Evolutionary conservation across 1,140 invertebrate species (phyloP), one percentile per base, ranked within the genome.

Genomic region (Ooceraea biroi): DNA sequence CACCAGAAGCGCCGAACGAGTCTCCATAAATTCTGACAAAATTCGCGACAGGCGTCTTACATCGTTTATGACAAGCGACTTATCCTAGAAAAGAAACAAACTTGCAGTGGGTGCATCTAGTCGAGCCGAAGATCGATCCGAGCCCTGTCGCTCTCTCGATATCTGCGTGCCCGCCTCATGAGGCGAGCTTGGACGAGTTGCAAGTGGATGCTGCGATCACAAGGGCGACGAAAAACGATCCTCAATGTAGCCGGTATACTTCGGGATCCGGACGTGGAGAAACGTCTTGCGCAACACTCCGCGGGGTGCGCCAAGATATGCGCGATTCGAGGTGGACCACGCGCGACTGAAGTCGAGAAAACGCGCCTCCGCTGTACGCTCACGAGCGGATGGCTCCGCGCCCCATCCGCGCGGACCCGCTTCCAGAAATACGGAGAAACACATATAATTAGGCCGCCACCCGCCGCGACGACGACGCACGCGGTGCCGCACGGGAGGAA

Each of bases 401-500:
- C 90, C 88, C 88, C 87, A 88, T 85, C 84, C 90, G 84, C 90
- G 84, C 90, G 90, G 87, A 89, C 90, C 36, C 91, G 90, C 91
- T 93, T 93, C 93, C 93, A 93, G 93, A 93, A 93, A 93, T 93
- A 93, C 91, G 92, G 92, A 92, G 92, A 91, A 91, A 93, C 88
- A 91, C 85, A 76, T 92, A 92, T 91, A 91, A 91, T 91, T 91
- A 91, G 90, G 90, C 89, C 84, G 85, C 82, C 88, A 82, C 73
- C 82, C 86, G 66, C 84, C 30, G 71, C 86, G 66, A 27, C 77
- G 60, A 63, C 61, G 66, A 44, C 58, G 85, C n/a, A 25, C 48
- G 25, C 73, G 46, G 71, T 50, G 66, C 0, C 44, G 19, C 73
- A 2, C 57, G 55, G 17, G 61, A 69, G 63, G 52, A 83, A 74